Evolutionary conservation across 2,113 vertebrate genomes (phyloP).

Genomic region (Entomyzon cyanotis): DNA sequence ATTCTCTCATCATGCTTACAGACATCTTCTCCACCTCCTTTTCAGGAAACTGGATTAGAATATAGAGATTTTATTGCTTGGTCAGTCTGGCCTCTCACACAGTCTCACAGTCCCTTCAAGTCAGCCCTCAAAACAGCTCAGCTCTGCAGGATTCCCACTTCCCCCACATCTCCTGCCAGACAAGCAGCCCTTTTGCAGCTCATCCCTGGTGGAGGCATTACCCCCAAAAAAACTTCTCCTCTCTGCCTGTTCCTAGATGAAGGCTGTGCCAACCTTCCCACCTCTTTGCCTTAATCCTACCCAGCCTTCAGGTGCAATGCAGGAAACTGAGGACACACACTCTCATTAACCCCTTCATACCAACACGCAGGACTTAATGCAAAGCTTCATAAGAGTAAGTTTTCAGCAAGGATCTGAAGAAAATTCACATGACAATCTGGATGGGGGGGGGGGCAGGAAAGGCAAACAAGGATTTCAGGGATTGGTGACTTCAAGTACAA

Average conservation of each 20-base stretch:
- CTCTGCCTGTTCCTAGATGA: neutral
- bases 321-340: neutral
- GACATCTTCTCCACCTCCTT: neutral
- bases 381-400: neutral
- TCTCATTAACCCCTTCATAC: neutral
- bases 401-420: neutral
- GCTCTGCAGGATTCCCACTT: neutral
- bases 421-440: neutral
- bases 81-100: neutral
- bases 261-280: neutral
- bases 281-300: neutral
- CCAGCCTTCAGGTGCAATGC: neutral
- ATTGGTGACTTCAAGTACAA: neutral
- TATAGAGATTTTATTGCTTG: neutral
- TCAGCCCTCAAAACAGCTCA: neutral
- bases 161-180: neutral
- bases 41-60: neutral
- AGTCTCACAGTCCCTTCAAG: neutral
- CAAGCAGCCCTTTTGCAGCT: neutral
- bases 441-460: neutral
- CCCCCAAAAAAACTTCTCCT: neutral
- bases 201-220: neutral
- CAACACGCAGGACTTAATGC: neutral
- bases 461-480: neutral
- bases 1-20: neutral